phyloP scores from a whole-genome alignment of 1,140 invertebrate genomes.

The Zelostemma sp. region DNA sequence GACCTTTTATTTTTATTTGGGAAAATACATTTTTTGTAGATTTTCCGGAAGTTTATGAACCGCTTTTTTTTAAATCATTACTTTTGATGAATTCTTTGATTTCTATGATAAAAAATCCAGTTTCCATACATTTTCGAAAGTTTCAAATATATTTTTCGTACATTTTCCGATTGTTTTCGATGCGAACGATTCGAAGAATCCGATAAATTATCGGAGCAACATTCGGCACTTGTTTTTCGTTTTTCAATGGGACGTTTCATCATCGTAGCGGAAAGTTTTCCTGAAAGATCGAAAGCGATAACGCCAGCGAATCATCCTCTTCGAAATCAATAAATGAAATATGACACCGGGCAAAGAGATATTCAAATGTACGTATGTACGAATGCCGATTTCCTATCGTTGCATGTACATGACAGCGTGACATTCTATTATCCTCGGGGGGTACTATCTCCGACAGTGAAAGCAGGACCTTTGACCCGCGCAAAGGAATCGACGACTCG shows the following conservation, averaged over 20 bases:
- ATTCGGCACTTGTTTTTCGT: too few species aligned
- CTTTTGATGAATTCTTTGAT: too few species aligned
- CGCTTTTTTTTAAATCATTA: too few species aligned
- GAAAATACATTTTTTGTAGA: too few species aligned
- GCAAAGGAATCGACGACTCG: slow-evolving; percentile 40
- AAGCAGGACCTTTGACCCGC: slow-evolving; percentile 46
- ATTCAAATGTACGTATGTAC: slow-evolving; percentile 11
- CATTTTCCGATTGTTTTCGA: too few species aligned
- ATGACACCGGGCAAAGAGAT: not conserved
- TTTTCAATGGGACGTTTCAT: not conserved
- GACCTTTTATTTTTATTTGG: too few species aligned
- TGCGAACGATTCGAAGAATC: too few species aligned
- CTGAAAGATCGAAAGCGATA: not conserved
- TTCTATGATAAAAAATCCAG: too few species aligned
- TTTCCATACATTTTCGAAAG: too few species aligned
- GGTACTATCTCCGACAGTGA: slow-evolving; percentile 47
- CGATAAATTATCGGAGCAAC: too few species aligned
- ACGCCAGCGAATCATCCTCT: not conserved
- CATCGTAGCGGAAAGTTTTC: not conserved
- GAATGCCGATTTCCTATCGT: slow-evolving; percentile 23
- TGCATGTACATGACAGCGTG: slow-evolving; percentile 32
- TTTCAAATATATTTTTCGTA: too few species aligned
- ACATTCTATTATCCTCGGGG: slow-evolving; percentile 49
- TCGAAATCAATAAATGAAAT: not conserved
- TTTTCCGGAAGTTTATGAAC: too few species aligned